Evolutionary conservation across 2,797 vertebrate genomes (phyloP).

Genomic region (Octomys mimax): DNA sequence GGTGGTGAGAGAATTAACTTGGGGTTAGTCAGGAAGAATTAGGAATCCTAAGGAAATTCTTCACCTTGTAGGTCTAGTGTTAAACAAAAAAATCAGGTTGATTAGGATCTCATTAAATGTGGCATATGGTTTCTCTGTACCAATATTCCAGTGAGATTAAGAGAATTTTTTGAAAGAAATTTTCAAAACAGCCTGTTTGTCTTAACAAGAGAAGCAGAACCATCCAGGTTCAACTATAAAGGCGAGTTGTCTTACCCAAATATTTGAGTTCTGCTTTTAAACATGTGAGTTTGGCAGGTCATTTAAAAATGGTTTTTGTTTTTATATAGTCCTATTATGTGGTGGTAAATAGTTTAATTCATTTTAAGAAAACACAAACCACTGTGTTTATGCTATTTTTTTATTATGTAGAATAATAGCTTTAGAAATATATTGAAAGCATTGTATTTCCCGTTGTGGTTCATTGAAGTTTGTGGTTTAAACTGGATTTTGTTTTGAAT

Average conservation of each 20-base stretch:
- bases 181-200: background rate
- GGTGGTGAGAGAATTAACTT: background rate
- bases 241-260: background rate
- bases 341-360: constrained; percentile 60
- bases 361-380: constrained; percentile 59
- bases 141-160: background rate
- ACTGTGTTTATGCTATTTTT: constrained; percentile 64
- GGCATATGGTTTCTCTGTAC: background rate
- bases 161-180: background rate
- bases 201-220: constrained; percentile 42
- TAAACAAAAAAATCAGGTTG: background rate
- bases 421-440: constrained; percentile 69
- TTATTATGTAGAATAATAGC: constrained; percentile 70
- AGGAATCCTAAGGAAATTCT: background rate
- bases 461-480: constrained; percentile 67
- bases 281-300: constrained; percentile 44
- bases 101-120: background rate
- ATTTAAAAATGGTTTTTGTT: constrained; percentile 60
- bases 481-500: constrained; percentile 77
- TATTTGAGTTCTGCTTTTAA: constrained; percentile 63
- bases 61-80: background rate
- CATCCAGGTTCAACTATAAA: constrained; percentile 1
- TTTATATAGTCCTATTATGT: constrained; percentile 66
- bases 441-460: constrained; percentile 66
- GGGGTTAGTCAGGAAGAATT: background rate